Evolutionary conservation across 1,140 invertebrate species (phyloP).

Genomic region (Yoshiicerus persimilis): DNA sequence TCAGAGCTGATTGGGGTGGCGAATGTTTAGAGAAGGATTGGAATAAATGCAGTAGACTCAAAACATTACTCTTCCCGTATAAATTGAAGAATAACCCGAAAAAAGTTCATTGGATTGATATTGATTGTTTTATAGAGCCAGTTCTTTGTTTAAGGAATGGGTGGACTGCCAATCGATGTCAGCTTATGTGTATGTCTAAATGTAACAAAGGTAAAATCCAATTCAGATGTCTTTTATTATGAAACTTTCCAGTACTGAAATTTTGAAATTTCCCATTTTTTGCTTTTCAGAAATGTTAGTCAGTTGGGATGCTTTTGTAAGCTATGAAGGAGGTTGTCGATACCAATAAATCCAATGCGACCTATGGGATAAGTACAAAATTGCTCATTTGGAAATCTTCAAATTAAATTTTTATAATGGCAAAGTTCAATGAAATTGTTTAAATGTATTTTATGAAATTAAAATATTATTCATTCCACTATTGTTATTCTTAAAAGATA

Average conservation of each 20-base stretch:
- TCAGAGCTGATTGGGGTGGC: slow-evolving; percentile 29
- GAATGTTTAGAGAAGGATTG: slow-evolving; percentile 18
- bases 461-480: no score
- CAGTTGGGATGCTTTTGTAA: not conserved
- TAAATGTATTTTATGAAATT: no score
- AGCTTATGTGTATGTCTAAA: slow-evolving; percentile 28
- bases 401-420: no score
- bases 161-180: slow-evolving; percentile 36
- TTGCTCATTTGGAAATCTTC: no score
- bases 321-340: not conserved
- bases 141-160: slow-evolving; percentile 37
- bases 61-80: not conserved
- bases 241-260: not conserved
- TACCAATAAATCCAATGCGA: no score
- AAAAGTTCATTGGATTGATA: not conserved
- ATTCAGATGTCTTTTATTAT: not conserved
- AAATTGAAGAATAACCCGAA: not conserved
- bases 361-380: no score
- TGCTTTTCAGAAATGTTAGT: not conserved
- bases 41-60: slow-evolving; percentile 2
- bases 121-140: slow-evolving; percentile 24
- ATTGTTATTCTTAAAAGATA: no score
- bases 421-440: no score
- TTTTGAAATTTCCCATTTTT: not conserved
- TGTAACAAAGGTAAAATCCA: slow-evolving; percentile 31